Evolutionary conservation across 1,140 invertebrate species (phyloP), one percentile per base, ranked within the genome.

Genomic region (Phenacoccus solenopsis): DNA sequence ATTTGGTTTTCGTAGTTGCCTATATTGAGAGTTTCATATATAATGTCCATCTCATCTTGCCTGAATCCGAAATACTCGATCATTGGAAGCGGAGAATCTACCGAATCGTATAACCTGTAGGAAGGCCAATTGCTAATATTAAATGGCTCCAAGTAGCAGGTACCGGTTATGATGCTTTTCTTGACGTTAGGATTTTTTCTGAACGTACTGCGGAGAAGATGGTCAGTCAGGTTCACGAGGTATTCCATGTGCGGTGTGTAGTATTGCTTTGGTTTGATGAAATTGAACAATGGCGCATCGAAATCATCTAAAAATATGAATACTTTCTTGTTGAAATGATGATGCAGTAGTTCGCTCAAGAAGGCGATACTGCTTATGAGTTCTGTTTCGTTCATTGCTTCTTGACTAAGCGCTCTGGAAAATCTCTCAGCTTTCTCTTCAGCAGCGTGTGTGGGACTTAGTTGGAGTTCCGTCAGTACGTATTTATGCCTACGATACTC

Each of bases 281-380:
- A 49, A 49, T 16, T 49, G 38, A 10, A n/a, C 16, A 49, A 49
- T n/a, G 38, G 38, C 2, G 20, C 38, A n/a, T 67, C 61, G 27
- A 16, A 67, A 3, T 67, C 61, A 22, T 67, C 61, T 28, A 67
- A 22, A 2, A 67, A 28, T 22, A 67, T 67, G 61, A 67, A 67
- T 22, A 67, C 61, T 67, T 67, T 67, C 21, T 67, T 67, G 3
- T n/a, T 7, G 24, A 25, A 67, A 28, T 27, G 27, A 25, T 67
- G n/a, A n/a, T 67, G 61, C 21, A 67, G 16, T 2, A 49, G 16
- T 3, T 10, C 5, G 16, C 38, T 9, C 20, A 49, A n/a, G 20
- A 9, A 49, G 20, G 3, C 13, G 13, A 49, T 16, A 49, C 38
- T 49, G 38, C 20, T n/a, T 16, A 16, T 49, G 38, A n/a, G 13